phyloP scores from a whole-genome alignment of 2,113 vertebrate genomes.

The Proteles cristata region DNA sequence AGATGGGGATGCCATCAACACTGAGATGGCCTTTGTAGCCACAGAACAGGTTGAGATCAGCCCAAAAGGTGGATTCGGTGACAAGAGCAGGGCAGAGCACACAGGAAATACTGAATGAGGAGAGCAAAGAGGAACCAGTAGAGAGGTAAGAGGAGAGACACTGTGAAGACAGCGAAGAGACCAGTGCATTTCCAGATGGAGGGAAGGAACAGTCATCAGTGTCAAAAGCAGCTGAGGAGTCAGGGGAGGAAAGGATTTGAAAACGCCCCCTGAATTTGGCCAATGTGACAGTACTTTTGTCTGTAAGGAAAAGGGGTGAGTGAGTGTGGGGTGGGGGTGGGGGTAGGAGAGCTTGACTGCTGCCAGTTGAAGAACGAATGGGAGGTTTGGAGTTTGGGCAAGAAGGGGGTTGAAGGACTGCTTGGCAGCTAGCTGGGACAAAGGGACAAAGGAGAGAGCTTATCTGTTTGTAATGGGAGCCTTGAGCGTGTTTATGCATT shows the following conservation, averaged over 20 bases:
- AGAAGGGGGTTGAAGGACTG: neutral
- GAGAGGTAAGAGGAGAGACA: neutral
- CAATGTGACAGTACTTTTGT: neutral
- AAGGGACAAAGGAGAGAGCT: neutral
- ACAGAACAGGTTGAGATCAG: neutral
- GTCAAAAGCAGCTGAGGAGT: neutral
- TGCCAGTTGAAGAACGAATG: neutral
- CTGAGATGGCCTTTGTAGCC: neutral
- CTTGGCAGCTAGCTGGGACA: neutral
- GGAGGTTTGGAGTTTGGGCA: neutral
- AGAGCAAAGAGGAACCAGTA: neutral
- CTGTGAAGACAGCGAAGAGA: neutral
- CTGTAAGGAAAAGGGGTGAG: neutral
- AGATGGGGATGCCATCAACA: neutral
- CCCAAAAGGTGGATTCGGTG: neutral
- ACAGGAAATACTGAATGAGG: neutral
- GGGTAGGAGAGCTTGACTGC: neutral
- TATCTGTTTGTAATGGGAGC: neutral
- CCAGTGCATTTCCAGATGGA: neutral
- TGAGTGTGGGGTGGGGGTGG: neutral
- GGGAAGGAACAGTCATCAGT: neutral
- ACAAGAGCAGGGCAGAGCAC: neutral
- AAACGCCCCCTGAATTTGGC: conserved; percentile 14
- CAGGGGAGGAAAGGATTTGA: neutral
- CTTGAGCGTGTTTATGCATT: conserved; percentile 11